These are phyloP conservation scores for Centroberyx gerrardi DNA, from an alignment of 2,797 vertebrate species.

Conservation along the genomic window DNA sequence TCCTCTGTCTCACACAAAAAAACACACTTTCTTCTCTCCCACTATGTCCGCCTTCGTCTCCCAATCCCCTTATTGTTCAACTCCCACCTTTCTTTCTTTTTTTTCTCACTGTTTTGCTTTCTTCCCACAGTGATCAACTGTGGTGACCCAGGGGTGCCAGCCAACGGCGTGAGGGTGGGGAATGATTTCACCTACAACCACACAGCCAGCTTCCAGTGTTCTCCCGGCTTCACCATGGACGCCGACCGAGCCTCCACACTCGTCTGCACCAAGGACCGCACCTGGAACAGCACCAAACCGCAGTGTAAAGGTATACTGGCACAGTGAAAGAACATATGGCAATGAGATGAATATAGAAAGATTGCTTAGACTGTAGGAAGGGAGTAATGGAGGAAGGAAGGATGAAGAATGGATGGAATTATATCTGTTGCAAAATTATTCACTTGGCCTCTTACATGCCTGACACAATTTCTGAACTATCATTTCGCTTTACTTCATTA, in stretches of 20 bases:
- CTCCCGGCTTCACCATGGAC: constrained; percentile 95
- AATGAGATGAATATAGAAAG: too few relatives aligned
- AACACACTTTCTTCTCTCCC: not conserved
- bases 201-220: constrained; percentile 91
- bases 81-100: not conserved
- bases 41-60: not conserved
- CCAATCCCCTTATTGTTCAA: constrained; percentile 5
- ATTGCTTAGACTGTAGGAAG: too few relatives aligned
- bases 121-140: constrained; percentile 93
- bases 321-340: not conserved
- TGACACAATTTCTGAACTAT: too few relatives aligned
- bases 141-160: constrained; percentile 94
- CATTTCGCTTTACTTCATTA: too few relatives aligned
- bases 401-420: not conserved
- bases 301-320: constrained; percentile 90
- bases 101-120: not conserved
- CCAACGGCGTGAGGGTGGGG: constrained; percentile 94
- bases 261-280: constrained; percentile 95
- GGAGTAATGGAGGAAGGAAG: too few relatives aligned
- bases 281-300: constrained; percentile 96
- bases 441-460: too few relatives aligned
- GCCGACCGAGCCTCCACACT: constrained; percentile 91
- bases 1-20: not conserved
- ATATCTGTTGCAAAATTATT: not conserved
- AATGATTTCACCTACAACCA: constrained; percentile 92